phyloP scores from a whole-genome alignment of 2,797 vertebrate genomes.

The Gouania willdenowi region DNA sequence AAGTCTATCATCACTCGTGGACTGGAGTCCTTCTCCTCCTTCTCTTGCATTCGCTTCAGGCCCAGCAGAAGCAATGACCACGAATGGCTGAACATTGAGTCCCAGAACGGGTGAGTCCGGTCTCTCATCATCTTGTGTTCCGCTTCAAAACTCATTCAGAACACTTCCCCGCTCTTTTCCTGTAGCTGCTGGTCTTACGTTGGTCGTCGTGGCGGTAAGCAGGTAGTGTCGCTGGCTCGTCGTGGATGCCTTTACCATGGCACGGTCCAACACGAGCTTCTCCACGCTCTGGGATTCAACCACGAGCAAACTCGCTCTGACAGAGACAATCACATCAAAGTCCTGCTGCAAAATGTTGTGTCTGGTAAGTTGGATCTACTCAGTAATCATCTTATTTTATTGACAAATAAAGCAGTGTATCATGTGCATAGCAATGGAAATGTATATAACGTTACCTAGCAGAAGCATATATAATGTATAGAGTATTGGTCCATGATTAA shows the following conservation, averaged over 20 bases:
- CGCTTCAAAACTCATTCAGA: too few species aligned
- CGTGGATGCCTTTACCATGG: conserved; percentile 62
- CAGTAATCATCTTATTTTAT: too few species aligned
- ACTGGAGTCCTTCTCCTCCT: conserved; percentile 57
- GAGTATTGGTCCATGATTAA: too few species aligned
- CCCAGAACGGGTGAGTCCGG: conserved; percentile 52
- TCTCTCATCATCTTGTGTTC: too few species aligned
- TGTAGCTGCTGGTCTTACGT: conserved; percentile 61
- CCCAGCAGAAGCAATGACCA: conserved; percentile 38
- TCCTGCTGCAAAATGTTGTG: conserved; percentile 45
- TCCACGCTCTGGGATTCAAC: conserved; percentile 74
- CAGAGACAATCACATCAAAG: conserved; percentile 67
- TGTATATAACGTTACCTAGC: too few species aligned
- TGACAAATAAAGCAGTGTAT: too few species aligned
- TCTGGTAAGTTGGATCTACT: conserved; percentile 37
- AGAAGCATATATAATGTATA: too few species aligned
- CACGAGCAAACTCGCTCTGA: conserved; percentile 63
- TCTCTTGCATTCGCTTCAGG: conserved; percentile 69
- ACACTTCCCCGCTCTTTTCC: background rate
- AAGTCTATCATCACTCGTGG: conserved; percentile 52
- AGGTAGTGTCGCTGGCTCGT: conserved; percentile 57
- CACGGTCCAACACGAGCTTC: conserved; percentile 70
- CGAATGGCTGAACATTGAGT: conserved; percentile 68
- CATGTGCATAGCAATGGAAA: too few species aligned
- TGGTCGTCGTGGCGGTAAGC: conserved; percentile 43